A percentile compares a stretch with the other conserved stretches of the same genome.
Conservation (phyloP, 1,140 invertebrate genomes). For the Popillia japonica region DNA sequence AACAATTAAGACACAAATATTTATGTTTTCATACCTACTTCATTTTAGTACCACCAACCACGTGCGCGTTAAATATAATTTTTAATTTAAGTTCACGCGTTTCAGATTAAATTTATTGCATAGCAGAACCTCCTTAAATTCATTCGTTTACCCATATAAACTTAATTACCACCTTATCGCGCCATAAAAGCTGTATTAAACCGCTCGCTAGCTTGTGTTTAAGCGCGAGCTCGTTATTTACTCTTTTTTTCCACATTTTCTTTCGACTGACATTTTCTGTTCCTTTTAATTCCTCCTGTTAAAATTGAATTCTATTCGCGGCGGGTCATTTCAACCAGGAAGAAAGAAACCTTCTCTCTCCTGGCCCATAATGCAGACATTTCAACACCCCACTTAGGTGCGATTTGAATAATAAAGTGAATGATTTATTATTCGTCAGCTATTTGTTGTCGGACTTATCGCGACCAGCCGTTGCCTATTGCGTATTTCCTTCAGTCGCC, state of each 20-base stretch:
- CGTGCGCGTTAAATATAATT: too few species aligned
- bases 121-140: not conserved
- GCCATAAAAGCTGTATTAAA: not conserved
- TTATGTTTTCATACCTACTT: too few species aligned
- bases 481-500: not conserved
- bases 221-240: not conserved
- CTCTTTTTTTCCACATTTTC: not conserved
- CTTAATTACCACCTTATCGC: not conserved
- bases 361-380: not conserved
- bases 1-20: too few species aligned
- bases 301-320: not conserved
- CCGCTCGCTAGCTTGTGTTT: not conserved
- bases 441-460: not conserved
- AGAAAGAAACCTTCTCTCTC: not conserved
- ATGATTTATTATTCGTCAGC: not conserved
- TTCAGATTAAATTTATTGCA: too few species aligned
- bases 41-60: too few species aligned
- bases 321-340: not conserved
- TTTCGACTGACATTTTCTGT: not conserved
- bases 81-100: too few species aligned
- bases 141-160: not conserved
- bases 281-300: not conserved
- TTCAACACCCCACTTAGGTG: not conserved
- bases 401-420: slow-evolving; percentile 11
- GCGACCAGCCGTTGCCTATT: not conserved